Percentiles rank a stretch among this genome's conserved stretches.
Evolutionary conservation across 2,888 invertebrate species (phyloP).

Genomic region (Chymomyza procnemis): DNA sequence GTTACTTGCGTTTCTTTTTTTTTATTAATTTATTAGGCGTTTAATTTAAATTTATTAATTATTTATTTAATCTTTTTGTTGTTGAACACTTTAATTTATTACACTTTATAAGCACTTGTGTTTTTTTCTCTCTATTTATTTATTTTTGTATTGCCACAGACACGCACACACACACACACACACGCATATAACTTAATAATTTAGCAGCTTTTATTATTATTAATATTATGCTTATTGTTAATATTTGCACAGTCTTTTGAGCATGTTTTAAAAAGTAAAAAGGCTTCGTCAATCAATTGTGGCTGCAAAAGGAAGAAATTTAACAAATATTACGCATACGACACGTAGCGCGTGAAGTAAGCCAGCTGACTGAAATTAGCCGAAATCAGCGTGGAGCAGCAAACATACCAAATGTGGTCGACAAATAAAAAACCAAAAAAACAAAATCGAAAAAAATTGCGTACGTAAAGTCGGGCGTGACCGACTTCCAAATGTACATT

Average conservation of each 20-base stretch:
- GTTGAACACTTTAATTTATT: conserved; percentile 56
- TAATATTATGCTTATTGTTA: conserved; percentile 43
- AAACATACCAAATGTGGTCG: neutral
- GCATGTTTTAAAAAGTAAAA: conserved; percentile 45
- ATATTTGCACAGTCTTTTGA: conserved; percentile 57
- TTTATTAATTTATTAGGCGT: conserved; percentile 4
- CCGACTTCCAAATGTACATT: no score
- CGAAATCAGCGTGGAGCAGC: conserved; percentile 4
- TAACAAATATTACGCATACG: conserved; percentile 51
- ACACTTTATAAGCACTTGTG: conserved; percentile 21
- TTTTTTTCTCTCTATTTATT: neutral
- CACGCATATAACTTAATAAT: conserved; percentile 4
- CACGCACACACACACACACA: neutral
- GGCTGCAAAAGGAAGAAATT: conserved; percentile 25
- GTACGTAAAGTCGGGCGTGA: no score
- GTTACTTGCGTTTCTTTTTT: conserved; percentile 11
- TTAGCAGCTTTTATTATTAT: conserved; percentile 26
- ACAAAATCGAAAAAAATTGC: no score
- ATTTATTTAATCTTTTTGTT: conserved; percentile 27
- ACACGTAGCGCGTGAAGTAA: conserved; percentile 51
- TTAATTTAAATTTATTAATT: neutral
- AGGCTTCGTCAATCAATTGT: conserved; percentile 39
- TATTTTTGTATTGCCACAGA: conserved; percentile 6
- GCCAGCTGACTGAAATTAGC: conserved; percentile 46
- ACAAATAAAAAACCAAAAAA: no score